Evolutionary conservation across 2,888 invertebrate genomes (phyloP).

Genomic region (Prosopocoilus inquinatus): DNA sequence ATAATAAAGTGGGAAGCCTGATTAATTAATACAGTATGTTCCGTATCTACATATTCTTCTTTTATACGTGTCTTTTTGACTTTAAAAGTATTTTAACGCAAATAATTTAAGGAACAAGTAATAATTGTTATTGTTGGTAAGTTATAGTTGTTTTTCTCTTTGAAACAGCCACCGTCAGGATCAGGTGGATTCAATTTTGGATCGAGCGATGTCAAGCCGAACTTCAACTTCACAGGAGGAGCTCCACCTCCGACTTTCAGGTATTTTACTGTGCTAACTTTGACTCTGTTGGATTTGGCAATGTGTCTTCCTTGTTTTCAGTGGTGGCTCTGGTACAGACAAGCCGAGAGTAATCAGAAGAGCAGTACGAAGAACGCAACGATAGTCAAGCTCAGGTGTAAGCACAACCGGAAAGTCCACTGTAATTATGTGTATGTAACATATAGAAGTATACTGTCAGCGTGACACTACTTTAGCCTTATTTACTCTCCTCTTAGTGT

Average conservation of each 20-base stretch:
- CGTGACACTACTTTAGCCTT: constrained; percentile 22
- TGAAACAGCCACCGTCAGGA: constrained; percentile 25
- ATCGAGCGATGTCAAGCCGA: constrained; percentile 47
- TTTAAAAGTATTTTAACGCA: no score
- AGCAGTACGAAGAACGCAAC: constrained; percentile 51
- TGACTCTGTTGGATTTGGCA: background rate
- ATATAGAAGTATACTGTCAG: constrained; percentile 20
- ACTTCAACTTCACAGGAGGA: constrained; percentile 55
- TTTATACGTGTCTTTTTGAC: constrained; percentile 10
- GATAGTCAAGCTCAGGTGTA: constrained; percentile 39
- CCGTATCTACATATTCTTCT: background rate
- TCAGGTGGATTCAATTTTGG: constrained; percentile 44
- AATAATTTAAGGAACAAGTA: no score
- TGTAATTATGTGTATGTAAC: constrained; percentile 14
- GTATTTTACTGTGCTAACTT: constrained; percentile 6
- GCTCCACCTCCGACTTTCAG: constrained; percentile 47
- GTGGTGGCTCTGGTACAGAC: constrained; percentile 33
- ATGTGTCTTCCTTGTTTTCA: constrained; percentile 13
- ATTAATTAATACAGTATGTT: background rate
- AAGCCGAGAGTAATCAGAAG: constrained; percentile 50
- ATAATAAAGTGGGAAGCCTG: no score
- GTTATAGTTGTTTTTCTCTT: no score
- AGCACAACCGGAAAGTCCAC: background rate
- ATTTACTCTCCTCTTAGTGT: constrained; percentile 19
- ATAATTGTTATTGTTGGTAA: no score